phyloP scores from a whole-genome alignment of 2,113 vertebrate genomes.

The Pithys albifrons region DNA sequence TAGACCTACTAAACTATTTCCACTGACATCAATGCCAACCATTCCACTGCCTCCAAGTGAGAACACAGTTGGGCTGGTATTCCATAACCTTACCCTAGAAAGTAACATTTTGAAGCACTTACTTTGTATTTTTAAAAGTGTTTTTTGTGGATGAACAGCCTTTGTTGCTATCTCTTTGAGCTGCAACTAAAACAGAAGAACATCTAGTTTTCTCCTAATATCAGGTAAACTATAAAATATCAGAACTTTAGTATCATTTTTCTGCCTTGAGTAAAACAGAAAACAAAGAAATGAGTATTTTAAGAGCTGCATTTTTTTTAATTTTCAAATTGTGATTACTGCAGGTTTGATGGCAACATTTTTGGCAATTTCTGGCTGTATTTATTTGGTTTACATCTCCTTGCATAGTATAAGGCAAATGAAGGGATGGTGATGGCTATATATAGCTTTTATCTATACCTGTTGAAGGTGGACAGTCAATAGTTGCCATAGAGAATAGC shows the following conservation, averaged over 20 bases:
- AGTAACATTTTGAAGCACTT: not conserved
- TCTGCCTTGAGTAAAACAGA: not conserved
- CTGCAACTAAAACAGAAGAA: not conserved
- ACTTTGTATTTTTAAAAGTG: not conserved
- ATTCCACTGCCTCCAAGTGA: not conserved
- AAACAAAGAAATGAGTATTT: not conserved
- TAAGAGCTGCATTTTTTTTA: not conserved
- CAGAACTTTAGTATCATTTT: not conserved
- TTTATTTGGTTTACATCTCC: not conserved
- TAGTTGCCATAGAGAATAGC: not conserved
- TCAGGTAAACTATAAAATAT: not conserved
- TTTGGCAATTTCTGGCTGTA: not conserved
- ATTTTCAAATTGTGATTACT: not conserved
- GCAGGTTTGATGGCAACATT: not conserved
- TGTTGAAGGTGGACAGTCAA: not conserved
- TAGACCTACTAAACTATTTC: not conserved
- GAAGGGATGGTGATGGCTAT: not conserved
- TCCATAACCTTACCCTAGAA: not conserved
- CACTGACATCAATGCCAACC: not conserved
- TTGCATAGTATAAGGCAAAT: not conserved
- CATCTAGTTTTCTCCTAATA: not conserved
- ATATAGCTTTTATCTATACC: not conserved
- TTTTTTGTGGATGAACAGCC: not conserved
- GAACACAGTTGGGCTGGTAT: not conserved
- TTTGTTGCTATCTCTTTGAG: not conserved